These are phyloP conservation scores for Lycocerus yunnanus DNA, from an alignment of 2,888 invertebrate species.

Conservation along the genomic window DNA sequence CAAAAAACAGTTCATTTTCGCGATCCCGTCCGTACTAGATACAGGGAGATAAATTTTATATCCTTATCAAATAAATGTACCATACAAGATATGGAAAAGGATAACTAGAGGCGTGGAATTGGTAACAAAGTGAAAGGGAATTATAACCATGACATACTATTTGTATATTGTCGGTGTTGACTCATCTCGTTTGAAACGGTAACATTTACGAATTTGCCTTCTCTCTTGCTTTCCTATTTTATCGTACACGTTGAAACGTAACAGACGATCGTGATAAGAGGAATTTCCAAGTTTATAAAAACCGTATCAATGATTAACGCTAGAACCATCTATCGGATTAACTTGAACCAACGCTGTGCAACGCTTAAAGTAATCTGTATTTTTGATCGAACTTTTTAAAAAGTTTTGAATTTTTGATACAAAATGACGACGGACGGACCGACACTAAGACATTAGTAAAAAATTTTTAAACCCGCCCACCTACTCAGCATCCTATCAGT, in stretches of 20 bases:
- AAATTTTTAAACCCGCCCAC: too few species aligned
- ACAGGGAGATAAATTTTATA: slow-evolving; percentile 40
- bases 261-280: background rate
- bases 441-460: too few species aligned
- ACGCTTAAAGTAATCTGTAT: background rate
- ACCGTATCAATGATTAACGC: slow-evolving; percentile 10
- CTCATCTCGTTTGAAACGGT: background rate
- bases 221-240: background rate
- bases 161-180: slow-evolving; percentile 13
- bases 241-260: background rate
- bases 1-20: slow-evolving; percentile 33
- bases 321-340: background rate
- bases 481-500: too few species aligned
- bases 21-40: slow-evolving; percentile 46
- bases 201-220: background rate
- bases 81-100: slow-evolving; percentile 12
- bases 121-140: slow-evolving; percentile 11
- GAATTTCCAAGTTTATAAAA: background rate
- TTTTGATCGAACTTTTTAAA: too few species aligned
- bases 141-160: slow-evolving; percentile 15
- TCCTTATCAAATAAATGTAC: slow-evolving; percentile 21
- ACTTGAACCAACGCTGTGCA: background rate
- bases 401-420: too few species aligned
- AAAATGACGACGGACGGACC: background rate
- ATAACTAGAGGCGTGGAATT: background rate